Conservation (phyloP, 2,797 vertebrate genomes). For the Cryptoprocta ferox region DNA sequence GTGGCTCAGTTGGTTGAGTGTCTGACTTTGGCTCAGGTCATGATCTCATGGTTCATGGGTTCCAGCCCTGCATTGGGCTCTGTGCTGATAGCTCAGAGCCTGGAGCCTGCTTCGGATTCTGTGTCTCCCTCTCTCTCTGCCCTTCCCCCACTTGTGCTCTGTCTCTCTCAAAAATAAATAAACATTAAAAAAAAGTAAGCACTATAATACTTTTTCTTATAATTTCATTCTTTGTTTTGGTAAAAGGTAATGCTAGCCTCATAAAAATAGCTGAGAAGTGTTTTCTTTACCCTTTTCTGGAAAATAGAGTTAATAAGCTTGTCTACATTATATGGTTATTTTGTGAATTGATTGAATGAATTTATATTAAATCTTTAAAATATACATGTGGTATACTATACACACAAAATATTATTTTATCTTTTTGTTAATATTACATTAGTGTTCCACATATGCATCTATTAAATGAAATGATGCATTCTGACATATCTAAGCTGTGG, state of each 20-base stretch:
- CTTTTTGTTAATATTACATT: not conserved
- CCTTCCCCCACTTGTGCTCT: too few relatives aligned
- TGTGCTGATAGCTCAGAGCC: too few relatives aligned
- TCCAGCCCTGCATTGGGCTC: too few relatives aligned
- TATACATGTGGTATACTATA: not conserved
- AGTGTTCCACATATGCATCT: not conserved
- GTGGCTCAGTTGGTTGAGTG: too few relatives aligned
- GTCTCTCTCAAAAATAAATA: too few relatives aligned
- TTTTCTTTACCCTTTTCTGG: not conserved
- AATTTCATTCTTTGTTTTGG: constrained; percentile 12
- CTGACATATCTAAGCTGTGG: not conserved
- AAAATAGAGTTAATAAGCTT: not conserved
- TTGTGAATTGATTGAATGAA: not conserved
- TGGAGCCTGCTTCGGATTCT: too few relatives aligned
- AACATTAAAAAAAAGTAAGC: too few relatives aligned
- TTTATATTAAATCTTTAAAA: not conserved
- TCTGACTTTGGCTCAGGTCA: too few relatives aligned
- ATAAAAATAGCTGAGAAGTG: not conserved
- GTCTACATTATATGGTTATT: not conserved
- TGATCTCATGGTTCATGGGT: too few relatives aligned
- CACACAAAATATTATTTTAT: not conserved
- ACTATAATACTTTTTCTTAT: not conserved
- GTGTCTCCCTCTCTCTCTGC: too few relatives aligned
- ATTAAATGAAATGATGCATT: not conserved
- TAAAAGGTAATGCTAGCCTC: not conserved